Evolutionary conservation across 1,140 invertebrate genomes (phyloP), one percentile per base, ranked within the genome.

Genomic region (Danaus melanippus): DNA sequence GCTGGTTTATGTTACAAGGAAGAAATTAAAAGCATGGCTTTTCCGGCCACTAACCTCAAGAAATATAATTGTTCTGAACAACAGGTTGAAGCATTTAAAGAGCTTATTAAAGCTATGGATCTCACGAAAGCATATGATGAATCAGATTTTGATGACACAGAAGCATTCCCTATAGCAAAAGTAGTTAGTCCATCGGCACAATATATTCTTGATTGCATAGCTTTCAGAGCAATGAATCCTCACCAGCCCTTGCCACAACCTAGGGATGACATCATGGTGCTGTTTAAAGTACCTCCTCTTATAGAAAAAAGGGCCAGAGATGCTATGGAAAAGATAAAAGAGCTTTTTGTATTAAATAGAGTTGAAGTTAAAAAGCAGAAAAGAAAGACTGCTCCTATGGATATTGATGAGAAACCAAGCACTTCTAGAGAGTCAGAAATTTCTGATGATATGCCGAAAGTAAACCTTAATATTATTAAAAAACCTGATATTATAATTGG

Each of bases 101-200:
- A 79, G 50, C 66, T 87, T 9, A 87, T 88, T n/a, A 75, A 70
- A 64, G 68, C 78, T 32, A 87, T 87, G 86, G 78, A 88, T 66
- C 69, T 87, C 60, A 79, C 70, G n/a, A 71, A 77, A 55, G 79
- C 78, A 17, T 82, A 83, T 74, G 79, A 87, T 64, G 74, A 79
- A 46, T 65, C 62, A 8, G 66, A 75, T 40, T 81, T 68, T 76
- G 78, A 87, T 73, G 81, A 79, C 50, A 74, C 68, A 32, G 84
- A 87, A 72, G 80, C 80, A 50, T 87, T 88, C 60, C 80, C 79
- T 42, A 66, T 84, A 47, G 83, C 76, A 42, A 75, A 84, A 63
- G 79, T 75, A 46, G 74, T 83, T 3, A 87, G 86, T 66, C 84
- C 86, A 40, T 70, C 76, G 10, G 69, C 76, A 42, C 87, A 88